Evolutionary conservation across 2,888 invertebrate genomes (phyloP), one percentile per base, ranked within the genome.

Genomic region (Cylloceria caligata): DNA sequence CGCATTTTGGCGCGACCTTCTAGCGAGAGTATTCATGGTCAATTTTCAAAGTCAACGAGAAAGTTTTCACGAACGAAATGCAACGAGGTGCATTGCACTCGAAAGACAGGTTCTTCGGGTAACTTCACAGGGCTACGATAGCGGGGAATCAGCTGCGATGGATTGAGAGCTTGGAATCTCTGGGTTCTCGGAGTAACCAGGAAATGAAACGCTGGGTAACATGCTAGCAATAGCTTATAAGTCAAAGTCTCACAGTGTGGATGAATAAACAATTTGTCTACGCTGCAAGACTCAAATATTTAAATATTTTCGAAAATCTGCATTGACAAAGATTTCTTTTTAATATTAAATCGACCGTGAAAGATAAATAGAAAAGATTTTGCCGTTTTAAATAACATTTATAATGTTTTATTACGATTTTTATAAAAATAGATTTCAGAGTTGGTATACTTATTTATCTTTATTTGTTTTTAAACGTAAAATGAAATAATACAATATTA

Each of bases 121-220:
- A 52, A 75, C 74, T 69, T 47, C 69, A 75, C 27, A 9, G 80
- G 69, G 68, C 36, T 39, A 55, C 36, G 68, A 47, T 55, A 42
- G 42, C 39, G 27, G 57, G n/a, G 42, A 55, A 52, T 69, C 69
- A 55, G 71, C 68, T 69, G 68, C 27, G 68, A 57, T 55, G 24
- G 68, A 13, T 21, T 52, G 52, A 52, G 60, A 57, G 74, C 69
- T 60, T 76, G 69, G 76, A 71, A 76, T 72, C 77, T 81, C 65
- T 52, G 52, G 42, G 72, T 72, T 62, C 68, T 24, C 55, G 72
- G 57, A 71, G 65, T 69, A 81, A 81, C 77, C 81, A 45, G 77
- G 81, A 77, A 81, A 81, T 71, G 67, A 81, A 69, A 68, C 68
- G 68, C 36, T 13, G 13, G 13, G 55, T 4, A 24, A 68, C 68